Base-by-base conservation (phyloP, 1,140 invertebrate species). In the Bradysia coprophila region DNA sequence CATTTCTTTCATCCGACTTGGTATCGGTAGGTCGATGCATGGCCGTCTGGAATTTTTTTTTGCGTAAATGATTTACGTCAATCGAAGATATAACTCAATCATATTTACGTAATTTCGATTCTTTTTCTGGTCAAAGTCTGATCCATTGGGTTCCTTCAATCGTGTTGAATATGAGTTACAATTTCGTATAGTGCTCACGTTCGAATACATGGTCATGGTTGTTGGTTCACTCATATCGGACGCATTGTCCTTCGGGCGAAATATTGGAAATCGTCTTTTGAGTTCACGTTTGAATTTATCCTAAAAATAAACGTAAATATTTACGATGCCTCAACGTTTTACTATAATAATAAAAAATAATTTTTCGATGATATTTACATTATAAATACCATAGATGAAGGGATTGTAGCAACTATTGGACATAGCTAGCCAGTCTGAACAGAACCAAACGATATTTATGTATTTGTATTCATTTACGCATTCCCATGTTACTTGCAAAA, bases 341-440 rank as follows among this genome's bases (percentile, higher is more conserved):
- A n/a, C 41, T 28, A 6, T 31, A n/a, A 42, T 16, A 39, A 16
- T 24, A 21, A 18, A 46, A 24, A 45, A 15, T 45, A 21, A 9
- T 15, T 20, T 31, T 38, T 21, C 22, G 15, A 23, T 18, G 13
- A 44, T 54, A 75, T 79, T 80, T 61, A 85, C 82, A 55, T 86
- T 87, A 49, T 83, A 83, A 46, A 87, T 79, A 11, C 80, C 81
- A 52, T 87, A 87, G 46, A 87, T 85, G 51, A 88, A 85, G 0
- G 82, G 82, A 61, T 88, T 88, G 54, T 80, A 83, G 51, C 81
- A 86, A 37, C 80, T 84, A 55, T 87, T 87, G 47, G 77, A 81
- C 81, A 87, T 87, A 1, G 84, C 83, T 45, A 88, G 57, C 81
- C 81, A 87, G 57, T 89, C 81, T 51, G 73, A 81, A 54, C 74